These are phyloP conservation scores for Limanda limanda DNA, from an alignment of 2,113 vertebrate genomes.

Conservation along the genomic window DNA sequence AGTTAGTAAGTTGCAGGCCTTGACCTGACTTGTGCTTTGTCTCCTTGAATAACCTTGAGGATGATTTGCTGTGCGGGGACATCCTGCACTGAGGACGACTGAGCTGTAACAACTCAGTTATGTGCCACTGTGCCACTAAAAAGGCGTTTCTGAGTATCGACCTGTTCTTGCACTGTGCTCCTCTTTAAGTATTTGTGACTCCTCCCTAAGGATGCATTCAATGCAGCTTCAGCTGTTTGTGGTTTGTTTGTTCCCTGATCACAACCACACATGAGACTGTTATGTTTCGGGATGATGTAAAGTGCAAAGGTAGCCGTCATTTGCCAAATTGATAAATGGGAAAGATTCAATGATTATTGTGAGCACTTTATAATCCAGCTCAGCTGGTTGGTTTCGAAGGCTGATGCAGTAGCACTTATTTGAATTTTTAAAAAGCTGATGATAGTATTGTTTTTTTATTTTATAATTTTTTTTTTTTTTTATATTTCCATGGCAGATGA, in stretches of 20 bases:
- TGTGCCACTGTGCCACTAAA: slow-evolving; percentile 1
- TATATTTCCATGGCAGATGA: slow-evolving; percentile 10
- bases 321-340: slow-evolving; percentile 45
- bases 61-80: slow-evolving; percentile 6
- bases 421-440: background rate
- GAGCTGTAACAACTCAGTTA: background rate
- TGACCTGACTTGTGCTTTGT: slow-evolving; percentile 10
- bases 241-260: slow-evolving; percentile 11
- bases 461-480: background rate
- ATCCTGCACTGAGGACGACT: slow-evolving; percentile 5
- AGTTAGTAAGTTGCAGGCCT: slow-evolving; percentile 1
- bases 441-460: background rate
- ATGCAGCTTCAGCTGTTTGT: background rate
- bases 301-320: slow-evolving; percentile 3
- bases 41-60: slow-evolving; percentile 11
- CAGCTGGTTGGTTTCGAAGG: slow-evolving; percentile 9
- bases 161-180: slow-evolving; percentile 1
- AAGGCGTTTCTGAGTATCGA: slow-evolving; percentile 6
- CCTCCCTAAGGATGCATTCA: background rate
- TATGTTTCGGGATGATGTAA: slow-evolving; percentile 28
- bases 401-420: slow-evolving; percentile 25
- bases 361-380: slow-evolving; percentile 72
- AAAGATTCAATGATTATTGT: slow-evolving; percentile 41
- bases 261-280: slow-evolving; percentile 25
- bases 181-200: slow-evolving; percentile 25